A percentile compares a stretch with the other conserved stretches of the same genome.
phyloP scores from a whole-genome alignment of 92 coral and sea anemone species.

The Heliopora coerulea region DNA sequence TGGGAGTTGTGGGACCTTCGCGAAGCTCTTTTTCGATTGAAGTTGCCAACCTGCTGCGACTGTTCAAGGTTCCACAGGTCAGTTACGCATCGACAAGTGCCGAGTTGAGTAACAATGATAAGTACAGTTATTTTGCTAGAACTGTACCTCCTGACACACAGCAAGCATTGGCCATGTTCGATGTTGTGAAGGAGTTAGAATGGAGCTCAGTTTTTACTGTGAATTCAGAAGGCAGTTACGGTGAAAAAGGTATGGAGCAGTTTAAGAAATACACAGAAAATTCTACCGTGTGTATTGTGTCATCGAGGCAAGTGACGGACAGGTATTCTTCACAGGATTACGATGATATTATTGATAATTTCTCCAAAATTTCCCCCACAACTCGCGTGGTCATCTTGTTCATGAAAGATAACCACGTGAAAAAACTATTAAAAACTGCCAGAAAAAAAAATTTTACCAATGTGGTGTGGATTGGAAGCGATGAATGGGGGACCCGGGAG shows the following conservation, averaged over 20 bases:
- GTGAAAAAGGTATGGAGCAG: conserved; percentile 74
- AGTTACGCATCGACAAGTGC: conserved; percentile 98
- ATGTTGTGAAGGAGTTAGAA: conserved; percentile 63
- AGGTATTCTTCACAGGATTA: conserved; percentile 43
- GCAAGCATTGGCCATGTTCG: conserved; percentile 90
- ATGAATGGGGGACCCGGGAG: conserved; percentile 87
- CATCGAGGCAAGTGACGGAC: conserved; percentile 53
- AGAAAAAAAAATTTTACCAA: conserved; percentile 50
- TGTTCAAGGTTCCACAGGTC: conserved; percentile 89
- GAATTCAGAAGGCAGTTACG: conserved; percentile 89
- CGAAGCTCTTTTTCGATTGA: conserved; percentile 85
- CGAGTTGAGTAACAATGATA: conserved; percentile 78
- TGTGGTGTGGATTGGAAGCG: conserved; percentile 83
- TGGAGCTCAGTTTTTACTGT: conserved; percentile 90
- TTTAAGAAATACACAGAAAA: conserved; percentile 61
- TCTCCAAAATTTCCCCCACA: conserved; percentile 46
- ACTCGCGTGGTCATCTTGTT: conserved; percentile 77
- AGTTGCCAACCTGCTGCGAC: conserved; percentile 82
- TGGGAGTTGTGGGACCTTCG: conserved; percentile 92
- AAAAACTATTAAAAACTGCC: conserved; percentile 68
- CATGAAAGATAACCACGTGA: conserved; percentile 73
- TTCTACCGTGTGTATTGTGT: conserved; percentile 65
- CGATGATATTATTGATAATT: conserved; percentile 42
- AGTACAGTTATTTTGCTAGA: conserved; percentile 79
- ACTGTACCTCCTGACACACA: conserved; percentile 91